Conservation (phyloP, 2,113 vertebrate genomes). For the Morone chrysops region DNA sequence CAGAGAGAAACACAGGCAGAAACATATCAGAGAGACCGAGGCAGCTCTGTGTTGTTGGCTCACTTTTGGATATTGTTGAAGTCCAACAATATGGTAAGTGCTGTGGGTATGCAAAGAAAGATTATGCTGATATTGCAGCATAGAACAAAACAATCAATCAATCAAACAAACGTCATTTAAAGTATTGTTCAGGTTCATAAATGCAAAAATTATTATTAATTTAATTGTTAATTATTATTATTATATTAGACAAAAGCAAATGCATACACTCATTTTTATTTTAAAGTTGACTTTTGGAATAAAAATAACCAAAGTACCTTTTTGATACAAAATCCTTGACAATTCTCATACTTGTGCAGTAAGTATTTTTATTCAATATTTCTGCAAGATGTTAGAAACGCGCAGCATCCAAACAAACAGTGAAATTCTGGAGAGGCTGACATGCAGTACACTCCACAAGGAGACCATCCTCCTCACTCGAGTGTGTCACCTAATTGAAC, state of each 20-base stretch:
- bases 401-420: conserved; percentile 11
- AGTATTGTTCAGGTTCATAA: too few species aligned
- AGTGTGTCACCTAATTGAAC: conserved; percentile 66
- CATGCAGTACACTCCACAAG: conserved; percentile 14
- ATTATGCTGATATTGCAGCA: not conserved
- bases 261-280: not conserved
- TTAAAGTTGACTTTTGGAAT: not conserved
- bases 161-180: too few species aligned
- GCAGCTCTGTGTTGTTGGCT: not conserved
- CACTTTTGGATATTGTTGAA: not conserved
- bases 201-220: too few species aligned
- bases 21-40: not conserved
- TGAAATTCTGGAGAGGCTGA: not conserved
- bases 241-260: not conserved
- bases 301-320: not conserved
- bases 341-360: not conserved
- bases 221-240: too few species aligned
- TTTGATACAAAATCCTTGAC: not conserved
- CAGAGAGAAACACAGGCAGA: not conserved
- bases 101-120: not conserved
- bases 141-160: not conserved
- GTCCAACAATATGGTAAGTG: not conserved
- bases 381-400: not conserved
- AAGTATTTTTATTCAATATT: not conserved
- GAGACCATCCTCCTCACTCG: conserved; percentile 14